These are phyloP conservation scores for Tringa solitaria DNA, from an alignment of 2,113 vertebrate species.

Conservation along the genomic window DNA sequence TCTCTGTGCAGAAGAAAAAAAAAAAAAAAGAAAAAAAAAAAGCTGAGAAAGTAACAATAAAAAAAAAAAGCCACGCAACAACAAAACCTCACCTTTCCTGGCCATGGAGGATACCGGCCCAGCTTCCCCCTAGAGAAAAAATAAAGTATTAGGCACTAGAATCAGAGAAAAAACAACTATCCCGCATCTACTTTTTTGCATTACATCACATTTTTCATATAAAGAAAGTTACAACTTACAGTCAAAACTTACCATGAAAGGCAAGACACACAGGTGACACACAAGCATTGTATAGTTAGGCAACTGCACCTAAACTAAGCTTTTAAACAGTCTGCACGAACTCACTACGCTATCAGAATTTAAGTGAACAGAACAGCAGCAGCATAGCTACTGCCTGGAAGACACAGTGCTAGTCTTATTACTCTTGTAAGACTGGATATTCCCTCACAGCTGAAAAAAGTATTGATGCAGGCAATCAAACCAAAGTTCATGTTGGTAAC, in stretches of 20 bases:
- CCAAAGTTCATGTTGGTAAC: background rate
- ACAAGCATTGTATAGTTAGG: background rate
- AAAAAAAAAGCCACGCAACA: background rate
- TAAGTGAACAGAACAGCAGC: background rate
- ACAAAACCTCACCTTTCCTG: slow-evolving; percentile 88
- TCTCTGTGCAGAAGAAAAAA: background rate
- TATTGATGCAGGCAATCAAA: background rate
- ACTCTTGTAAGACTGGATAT: background rate
- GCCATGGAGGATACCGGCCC: slow-evolving; percentile 97
- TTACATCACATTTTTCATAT: background rate
- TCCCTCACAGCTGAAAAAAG: background rate
- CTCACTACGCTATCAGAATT: background rate
- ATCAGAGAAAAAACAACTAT: background rate
- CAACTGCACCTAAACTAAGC: background rate
- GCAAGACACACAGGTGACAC: background rate
- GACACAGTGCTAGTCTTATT: background rate
- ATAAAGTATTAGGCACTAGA: slow-evolving; percentile 22
- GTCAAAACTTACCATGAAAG: background rate
- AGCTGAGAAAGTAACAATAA: background rate
- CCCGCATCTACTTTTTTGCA: background rate
- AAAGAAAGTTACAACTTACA: background rate
- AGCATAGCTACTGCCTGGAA: background rate
- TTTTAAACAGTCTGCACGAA: background rate
- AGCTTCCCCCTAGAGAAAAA: slow-evolving; percentile 91
- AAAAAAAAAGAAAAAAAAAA: background rate